Evolutionary conservation across 2,797 vertebrate species (phyloP), one percentile per base, ranked within the genome.

Genomic region (Falco biarmicus): DNA sequence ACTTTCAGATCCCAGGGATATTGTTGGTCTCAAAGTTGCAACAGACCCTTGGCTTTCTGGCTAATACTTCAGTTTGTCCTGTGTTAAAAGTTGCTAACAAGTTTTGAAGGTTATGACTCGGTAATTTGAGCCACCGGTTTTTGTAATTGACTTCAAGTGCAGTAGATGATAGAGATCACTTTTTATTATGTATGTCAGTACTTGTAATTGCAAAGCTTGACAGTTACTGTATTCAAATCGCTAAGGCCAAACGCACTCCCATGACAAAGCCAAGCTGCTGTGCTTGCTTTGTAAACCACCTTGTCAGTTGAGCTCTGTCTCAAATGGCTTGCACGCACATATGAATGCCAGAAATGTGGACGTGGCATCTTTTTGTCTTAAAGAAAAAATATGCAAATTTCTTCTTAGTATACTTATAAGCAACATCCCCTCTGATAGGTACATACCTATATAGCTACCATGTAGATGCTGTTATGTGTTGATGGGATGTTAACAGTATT

Each of bases 251-350:
- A 24, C 11, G 39, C 13, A 11, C 32, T 43, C 81, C 53, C 28
- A 24, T 32, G 71, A 50, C 41, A 73, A 34, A 53, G 37, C 15
- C 11, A 56, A 56, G 20, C 31, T 48, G 56, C 32, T 54, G 45
- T 48, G 21, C 29, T 84, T 89, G 43, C 25, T 51, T 82, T 87
- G 61, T 68, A 84, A 74, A 70, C 18, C 25, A 75, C 15, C 22
- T 70, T 50, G 25, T 47, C 24, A 29, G 15, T 50, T 53, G 78
- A 84, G 51, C 31, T 83, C 32, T 13, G 26, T n/a, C 32, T 77
- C 6, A 5, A 13, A 16, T 5, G 26, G 47, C 21, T 37, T 41
- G 39, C 1, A 1, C 61, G 34, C 10, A 4, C 12, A 21, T 11
- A 4, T 5, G 19, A 84, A 37, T 66, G 25, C 11, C 43, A 80